Conservation (phyloP, 2,888 invertebrate species). For the Calameuta idolon region DNA sequence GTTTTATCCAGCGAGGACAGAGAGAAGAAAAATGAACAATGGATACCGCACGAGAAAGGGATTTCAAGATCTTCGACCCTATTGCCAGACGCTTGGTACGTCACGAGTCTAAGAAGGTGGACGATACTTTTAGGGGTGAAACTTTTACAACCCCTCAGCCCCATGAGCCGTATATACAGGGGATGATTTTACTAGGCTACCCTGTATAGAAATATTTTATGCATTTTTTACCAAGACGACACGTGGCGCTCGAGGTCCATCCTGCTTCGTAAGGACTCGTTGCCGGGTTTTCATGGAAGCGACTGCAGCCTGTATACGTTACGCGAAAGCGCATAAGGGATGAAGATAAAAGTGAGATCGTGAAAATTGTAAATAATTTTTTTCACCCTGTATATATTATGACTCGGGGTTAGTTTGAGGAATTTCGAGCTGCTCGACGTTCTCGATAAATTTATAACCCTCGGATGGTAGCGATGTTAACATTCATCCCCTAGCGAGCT, state of each 20-base stretch:
- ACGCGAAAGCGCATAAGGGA: background rate
- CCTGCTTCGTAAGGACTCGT: background rate
- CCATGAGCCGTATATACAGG: background rate
- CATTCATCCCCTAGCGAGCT: background rate
- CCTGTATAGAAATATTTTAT: background rate
- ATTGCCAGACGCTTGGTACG: background rate
- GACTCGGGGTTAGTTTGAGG: background rate
- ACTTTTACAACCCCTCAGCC: background rate
- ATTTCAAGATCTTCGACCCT: background rate
- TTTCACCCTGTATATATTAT: background rate
- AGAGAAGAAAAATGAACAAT: background rate
- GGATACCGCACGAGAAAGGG: background rate
- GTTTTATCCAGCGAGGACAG: background rate
- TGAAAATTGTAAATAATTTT: background rate
- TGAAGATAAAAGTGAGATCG: background rate
- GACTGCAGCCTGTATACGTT: background rate
- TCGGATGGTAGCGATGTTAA: background rate
- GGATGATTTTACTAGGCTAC: background rate
- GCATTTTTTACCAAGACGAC: background rate
- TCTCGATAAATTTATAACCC: background rate
- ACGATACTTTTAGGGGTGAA: background rate
- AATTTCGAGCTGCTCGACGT: background rate
- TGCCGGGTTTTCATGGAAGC: background rate
- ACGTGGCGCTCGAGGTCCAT: background rate
- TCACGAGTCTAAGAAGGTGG: background rate